These are phyloP conservation scores for Plagiodera versicolora DNA, from an alignment of 2,888 invertebrate species.

Conservation along the genomic window DNA sequence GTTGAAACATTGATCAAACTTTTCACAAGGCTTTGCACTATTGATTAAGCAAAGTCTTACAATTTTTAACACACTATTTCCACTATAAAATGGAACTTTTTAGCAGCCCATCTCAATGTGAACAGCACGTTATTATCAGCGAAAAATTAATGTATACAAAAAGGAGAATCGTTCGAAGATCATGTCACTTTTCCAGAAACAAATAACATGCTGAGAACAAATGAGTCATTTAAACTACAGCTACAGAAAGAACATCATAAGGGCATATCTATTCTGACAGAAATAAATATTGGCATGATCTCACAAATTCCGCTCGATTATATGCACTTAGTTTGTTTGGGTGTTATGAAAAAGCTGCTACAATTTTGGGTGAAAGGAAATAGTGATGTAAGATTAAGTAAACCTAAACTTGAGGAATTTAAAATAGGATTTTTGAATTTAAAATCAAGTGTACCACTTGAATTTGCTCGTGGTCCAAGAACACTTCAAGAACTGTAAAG, in stretches of 20 bases:
- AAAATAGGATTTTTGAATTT: not conserved
- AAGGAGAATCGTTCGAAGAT: constrained; percentile 2
- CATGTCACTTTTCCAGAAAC: constrained; percentile 14
- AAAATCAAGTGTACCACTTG: constrained; percentile 16
- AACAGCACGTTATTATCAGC: too few relatives aligned
- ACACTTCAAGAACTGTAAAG: too few relatives aligned
- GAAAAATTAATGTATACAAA: constrained; percentile 3
- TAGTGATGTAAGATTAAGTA: constrained; percentile 4
- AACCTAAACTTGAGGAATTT: not conserved
- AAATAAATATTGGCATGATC: constrained; percentile 26
- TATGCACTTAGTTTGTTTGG: constrained; percentile 27
- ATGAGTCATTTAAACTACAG: constrained; percentile 15
- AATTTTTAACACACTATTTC: too few relatives aligned
- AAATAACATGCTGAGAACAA: constrained; percentile 9
- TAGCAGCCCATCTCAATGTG: too few relatives aligned
- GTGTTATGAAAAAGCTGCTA: constrained; percentile 27
- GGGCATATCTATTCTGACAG: constrained; percentile 23
- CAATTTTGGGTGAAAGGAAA: constrained; percentile 16
- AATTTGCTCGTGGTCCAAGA: constrained; percentile 35
- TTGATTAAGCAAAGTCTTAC: too few relatives aligned
- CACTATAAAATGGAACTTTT: too few relatives aligned
- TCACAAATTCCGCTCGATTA: constrained; percentile 18
- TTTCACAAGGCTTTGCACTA: too few relatives aligned
- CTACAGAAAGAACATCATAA: constrained; percentile 25
- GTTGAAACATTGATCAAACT: too few relatives aligned